Percentiles rank a stretch among this genome's conserved stretches.
Evolutionary conservation across 2,888 invertebrate genomes (phyloP).

Genomic region (Eustalomyia histrio): DNA sequence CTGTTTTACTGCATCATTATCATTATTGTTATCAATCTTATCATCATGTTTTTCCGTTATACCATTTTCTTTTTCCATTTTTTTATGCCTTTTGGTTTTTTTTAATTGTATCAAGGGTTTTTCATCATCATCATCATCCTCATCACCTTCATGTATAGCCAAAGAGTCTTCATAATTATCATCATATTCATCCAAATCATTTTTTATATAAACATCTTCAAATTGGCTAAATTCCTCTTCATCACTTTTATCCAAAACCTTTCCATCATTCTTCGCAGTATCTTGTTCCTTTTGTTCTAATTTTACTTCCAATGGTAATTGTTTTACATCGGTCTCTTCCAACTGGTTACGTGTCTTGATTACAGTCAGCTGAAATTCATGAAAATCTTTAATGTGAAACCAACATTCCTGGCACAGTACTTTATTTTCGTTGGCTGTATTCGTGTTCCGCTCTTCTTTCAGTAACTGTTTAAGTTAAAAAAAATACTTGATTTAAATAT

Average conservation of each 20-base stretch:
- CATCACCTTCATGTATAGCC: neutral
- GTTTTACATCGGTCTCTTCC: constrained; percentile 11
- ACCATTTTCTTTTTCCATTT: neutral
- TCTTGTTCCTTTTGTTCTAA: constrained; percentile 6
- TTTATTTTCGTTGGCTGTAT: neutral
- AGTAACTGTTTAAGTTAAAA: constrained; percentile 32
- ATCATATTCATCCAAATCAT: neutral
- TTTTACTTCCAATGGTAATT: constrained; percentile 33
- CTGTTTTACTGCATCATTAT: neutral
- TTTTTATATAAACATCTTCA: neutral
- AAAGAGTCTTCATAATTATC: neutral
- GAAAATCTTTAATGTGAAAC: constrained; percentile 53
- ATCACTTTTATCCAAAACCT: constrained; percentile 16
- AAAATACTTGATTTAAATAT: too few species aligned
- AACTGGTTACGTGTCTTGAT: constrained; percentile 32
- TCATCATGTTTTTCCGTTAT: neutral
- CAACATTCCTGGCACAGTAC: constrained; percentile 52
- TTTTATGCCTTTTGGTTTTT: neutral
- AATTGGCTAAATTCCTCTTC: constrained; percentile 6
- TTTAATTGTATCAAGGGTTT: neutral
- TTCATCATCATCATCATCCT: neutral
- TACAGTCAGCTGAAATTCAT: constrained; percentile 54
- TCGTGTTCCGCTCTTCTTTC: neutral
- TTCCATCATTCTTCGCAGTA: neutral
- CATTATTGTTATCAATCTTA: neutral